These are phyloP conservation scores for Lamellibrachia columna DNA, from an alignment of 2,888 invertebrate genomes.

Conservation along the genomic window DNA sequence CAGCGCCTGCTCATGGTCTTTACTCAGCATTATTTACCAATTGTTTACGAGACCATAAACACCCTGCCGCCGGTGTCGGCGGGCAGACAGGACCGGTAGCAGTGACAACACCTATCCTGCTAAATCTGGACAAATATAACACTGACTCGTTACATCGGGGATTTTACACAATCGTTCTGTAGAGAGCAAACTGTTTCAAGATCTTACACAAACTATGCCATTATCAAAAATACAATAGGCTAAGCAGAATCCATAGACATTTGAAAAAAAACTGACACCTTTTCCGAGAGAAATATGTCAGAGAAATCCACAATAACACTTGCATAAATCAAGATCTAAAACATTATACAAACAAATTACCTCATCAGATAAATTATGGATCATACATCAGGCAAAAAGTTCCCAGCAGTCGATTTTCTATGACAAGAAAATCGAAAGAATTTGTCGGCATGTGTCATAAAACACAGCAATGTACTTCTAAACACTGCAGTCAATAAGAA, in stretches of 20 bases:
- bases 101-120: background rate
- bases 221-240: background rate
- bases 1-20: background rate
- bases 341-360: background rate
- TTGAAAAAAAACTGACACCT: background rate
- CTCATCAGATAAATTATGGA: background rate
- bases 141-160: background rate
- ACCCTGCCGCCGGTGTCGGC: background rate
- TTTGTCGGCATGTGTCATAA: background rate
- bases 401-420: background rate
- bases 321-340: background rate
- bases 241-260: background rate
- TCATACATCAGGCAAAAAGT: background rate
- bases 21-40: background rate
- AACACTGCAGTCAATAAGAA: background rate
- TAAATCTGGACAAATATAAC: background rate
- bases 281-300: background rate
- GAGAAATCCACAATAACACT: background rate
- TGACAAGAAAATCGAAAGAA: background rate
- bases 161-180: background rate
- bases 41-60: slow-evolving; percentile 5
- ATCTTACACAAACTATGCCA: background rate
- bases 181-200: background rate
- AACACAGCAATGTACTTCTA: background rate
- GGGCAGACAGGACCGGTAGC: background rate